Evolutionary conservation across 2,113 vertebrate genomes (phyloP).

Genomic region (Corythornis madagascariensis): DNA sequence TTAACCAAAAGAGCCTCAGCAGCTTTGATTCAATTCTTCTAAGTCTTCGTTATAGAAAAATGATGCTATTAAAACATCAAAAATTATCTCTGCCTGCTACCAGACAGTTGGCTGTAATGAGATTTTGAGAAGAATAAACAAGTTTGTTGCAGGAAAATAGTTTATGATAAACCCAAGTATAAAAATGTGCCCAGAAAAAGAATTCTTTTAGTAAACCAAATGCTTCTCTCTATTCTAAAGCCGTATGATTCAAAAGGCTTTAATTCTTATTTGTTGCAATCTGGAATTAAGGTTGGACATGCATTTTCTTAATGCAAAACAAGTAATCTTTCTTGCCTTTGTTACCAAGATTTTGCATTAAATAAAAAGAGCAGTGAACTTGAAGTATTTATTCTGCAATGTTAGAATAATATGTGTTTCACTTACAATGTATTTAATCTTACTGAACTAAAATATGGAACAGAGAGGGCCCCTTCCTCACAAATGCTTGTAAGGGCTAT

Average conservation of each 20-base stretch:
- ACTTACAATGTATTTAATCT: background rate
- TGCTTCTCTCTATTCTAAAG: background rate
- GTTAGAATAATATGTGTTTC: background rate
- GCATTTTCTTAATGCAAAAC: background rate
- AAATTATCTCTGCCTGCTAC: slow-evolving; percentile 26
- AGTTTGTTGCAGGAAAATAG: slow-evolving; percentile 10
- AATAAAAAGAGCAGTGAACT: background rate
- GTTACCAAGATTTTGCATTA: background rate
- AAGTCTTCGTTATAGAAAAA: slow-evolving; percentile 39
- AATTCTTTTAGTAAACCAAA: slow-evolving; percentile 27
- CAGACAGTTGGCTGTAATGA: slow-evolving; percentile 39
- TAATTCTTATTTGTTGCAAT: slow-evolving; percentile 26
- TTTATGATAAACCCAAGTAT: background rate
- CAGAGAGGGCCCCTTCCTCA: background rate
- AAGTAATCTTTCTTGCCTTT: background rate
- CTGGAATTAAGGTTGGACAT: background rate
- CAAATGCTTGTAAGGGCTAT: background rate
- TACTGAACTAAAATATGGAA: background rate
- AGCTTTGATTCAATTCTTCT: slow-evolving; percentile 4
- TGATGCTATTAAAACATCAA: slow-evolving; percentile 36
- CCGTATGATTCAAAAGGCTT: background rate
- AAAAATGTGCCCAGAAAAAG: slow-evolving; percentile 24
- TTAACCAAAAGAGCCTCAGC: background rate
- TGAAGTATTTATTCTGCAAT: background rate
- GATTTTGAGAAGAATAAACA: slow-evolving; percentile 48